These are phyloP conservation scores for Onthophagus taurus DNA, from an alignment of 1,140 invertebrate genomes.

Conservation along the genomic window DNA sequence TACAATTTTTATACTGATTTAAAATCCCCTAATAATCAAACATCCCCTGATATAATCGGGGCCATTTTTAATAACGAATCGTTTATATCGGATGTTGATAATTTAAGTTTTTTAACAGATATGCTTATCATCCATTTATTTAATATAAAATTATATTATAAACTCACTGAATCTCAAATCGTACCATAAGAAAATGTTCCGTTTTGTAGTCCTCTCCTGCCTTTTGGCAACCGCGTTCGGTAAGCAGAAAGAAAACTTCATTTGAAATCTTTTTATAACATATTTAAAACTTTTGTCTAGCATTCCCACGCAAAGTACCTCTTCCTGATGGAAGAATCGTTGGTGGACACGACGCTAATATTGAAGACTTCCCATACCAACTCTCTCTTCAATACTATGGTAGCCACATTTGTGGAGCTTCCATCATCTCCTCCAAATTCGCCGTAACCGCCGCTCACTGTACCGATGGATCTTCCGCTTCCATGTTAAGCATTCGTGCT, in stretches of 20 bases:
- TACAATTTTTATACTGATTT: no score
- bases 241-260: not conserved
- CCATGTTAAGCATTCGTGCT: slow-evolving; percentile 13
- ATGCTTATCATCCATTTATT: no score
- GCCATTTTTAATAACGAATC: no score
- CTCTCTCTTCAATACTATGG: slow-evolving; percentile 42
- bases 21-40: no score
- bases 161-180: no score
- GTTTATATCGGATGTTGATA: no score
- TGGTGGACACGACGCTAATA: slow-evolving; percentile 33
- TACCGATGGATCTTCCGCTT: slow-evolving; percentile 26
- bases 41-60: no score
- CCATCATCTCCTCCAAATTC: slow-evolving; percentile 45
- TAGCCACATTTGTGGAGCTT: slow-evolving; percentile 50
- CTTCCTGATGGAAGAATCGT: slow-evolving; percentile 34
- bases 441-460: slow-evolving; percentile 57
- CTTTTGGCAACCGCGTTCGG: slow-evolving; percentile 1
- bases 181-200: slow-evolving; percentile 5
- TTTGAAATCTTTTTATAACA: not conserved
- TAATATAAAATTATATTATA: no score
- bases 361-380: slow-evolving; percentile 45
- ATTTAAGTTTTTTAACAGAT: no score
- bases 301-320: not conserved
- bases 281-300: not conserved
- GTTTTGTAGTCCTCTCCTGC: not conserved